phyloP scores from a whole-genome alignment of 30 jellyfish, hydroid and myxozoan species.

The Hydra vulgaris region DNA sequence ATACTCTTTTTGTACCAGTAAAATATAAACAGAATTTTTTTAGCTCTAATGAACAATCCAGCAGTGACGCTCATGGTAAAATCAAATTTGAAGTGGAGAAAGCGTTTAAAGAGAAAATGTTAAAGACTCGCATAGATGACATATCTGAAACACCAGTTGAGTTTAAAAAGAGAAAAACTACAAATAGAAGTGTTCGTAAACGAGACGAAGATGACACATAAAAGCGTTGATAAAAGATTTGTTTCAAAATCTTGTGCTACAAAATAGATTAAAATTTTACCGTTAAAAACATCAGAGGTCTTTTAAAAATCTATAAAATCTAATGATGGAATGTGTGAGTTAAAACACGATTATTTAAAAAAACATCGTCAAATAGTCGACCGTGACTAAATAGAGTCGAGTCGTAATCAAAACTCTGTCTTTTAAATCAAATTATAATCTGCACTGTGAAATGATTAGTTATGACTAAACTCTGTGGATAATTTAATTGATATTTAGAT shows the following conservation, averaged over 20 bases:
- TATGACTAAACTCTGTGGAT: no score
- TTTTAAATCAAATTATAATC: no score
- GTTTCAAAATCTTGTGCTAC: neutral
- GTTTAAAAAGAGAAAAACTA: slow-evolving; percentile 54
- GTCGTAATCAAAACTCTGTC: no score
- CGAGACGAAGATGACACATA: slow-evolving; percentile 48
- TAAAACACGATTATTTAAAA: no score
- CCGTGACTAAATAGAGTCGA: no score
- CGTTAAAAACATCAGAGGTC: no score
- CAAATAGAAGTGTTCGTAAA: slow-evolving; percentile 39
- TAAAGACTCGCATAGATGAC: slow-evolving; percentile 22
- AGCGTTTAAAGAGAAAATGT: slow-evolving; percentile 45
- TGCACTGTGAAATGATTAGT: no score
- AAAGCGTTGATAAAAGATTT: neutral
- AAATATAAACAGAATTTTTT: neutral
- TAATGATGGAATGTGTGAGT: no score
- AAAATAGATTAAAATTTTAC: no score
- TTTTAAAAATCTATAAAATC: no score
- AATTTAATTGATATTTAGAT: no score
- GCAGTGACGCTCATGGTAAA: neutral
- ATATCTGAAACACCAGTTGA: slow-evolving; percentile 41
- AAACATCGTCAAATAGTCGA: no score
- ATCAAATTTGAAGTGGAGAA: neutral
- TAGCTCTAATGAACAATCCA: neutral
- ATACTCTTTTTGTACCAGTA: slow-evolving; percentile 5